Conservation (phyloP, 2,797 vertebrate genomes). For the Acrocephalus scirpaceus region DNA sequence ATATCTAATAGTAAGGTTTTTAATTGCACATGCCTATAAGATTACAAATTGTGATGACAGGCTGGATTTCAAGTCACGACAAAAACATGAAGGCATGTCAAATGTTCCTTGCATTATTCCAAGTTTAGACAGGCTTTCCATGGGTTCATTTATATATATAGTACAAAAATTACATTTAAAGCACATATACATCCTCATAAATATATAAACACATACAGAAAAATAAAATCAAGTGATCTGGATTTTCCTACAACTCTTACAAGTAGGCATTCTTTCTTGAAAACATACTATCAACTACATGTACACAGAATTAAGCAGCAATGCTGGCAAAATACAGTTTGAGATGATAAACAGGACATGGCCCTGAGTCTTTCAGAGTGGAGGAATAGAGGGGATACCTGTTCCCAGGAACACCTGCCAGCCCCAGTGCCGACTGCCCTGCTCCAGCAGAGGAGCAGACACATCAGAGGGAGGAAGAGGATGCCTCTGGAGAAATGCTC, state of each 20-base stretch:
- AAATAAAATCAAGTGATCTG: neutral
- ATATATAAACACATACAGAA: neutral
- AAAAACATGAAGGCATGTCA: neutral
- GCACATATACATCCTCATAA: accelerated
- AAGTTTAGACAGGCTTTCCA: neutral
- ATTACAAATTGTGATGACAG: neutral
- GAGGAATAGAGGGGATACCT: too few relatives aligned
- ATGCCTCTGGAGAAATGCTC: neutral
- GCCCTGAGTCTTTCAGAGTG: neutral
- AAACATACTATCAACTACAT: neutral
- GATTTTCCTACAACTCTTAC: neutral
- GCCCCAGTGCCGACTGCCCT: accelerated
- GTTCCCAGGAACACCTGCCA: neutral
- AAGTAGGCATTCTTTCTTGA: neutral
- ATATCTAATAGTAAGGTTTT: constrained; percentile 12
- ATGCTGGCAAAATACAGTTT: neutral
- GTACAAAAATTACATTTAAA: neutral
- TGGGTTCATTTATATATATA: neutral
- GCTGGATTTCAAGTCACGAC: neutral
- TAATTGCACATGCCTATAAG: neutral
- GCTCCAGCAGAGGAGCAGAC: neutral
- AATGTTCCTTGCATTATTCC: neutral
- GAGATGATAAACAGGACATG: neutral
- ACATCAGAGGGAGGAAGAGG: neutral
- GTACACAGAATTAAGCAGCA: accelerated